phyloP scores from a whole-genome alignment of 1,140 invertebrate species.

The Centruroides sculpturatus region DNA sequence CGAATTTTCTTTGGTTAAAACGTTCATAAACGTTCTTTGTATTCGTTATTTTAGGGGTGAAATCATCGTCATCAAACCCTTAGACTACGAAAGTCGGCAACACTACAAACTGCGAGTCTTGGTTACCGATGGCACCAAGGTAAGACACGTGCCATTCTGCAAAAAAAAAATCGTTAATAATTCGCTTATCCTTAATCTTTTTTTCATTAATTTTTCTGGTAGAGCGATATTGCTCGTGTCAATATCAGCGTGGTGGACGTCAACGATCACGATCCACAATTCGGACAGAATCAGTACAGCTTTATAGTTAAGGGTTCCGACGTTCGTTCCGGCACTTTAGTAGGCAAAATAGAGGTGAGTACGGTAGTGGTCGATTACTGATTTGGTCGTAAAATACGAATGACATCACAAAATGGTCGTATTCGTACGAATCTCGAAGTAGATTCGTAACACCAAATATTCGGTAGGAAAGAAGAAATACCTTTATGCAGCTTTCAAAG shows the following conservation, averaged over 20 bases:
- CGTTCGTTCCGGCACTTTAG: constrained; percentile 22
- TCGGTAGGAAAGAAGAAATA: no score
- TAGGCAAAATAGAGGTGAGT: constrained; percentile 41
- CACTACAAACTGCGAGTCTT: constrained; percentile 59
- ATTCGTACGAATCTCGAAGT: constrained; percentile 31
- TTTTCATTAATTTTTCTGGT: constrained; percentile 4
- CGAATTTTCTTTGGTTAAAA: no score
- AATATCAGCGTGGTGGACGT: constrained; percentile 70
- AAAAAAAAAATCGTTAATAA: neutral
- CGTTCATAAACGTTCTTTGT: no score
- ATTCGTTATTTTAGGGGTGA: constrained; percentile 46
- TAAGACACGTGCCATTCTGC: constrained; percentile 23
- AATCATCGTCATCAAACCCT: constrained; percentile 50
- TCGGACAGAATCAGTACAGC: constrained; percentile 71
- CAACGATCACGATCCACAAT: constrained; percentile 77
- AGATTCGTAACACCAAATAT: neutral
- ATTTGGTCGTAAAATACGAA: no score
- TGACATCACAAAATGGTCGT: no score
- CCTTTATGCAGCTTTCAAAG: no score
- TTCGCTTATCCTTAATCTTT: neutral
- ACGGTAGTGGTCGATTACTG: constrained; percentile 39
- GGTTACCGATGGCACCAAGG: constrained; percentile 62
- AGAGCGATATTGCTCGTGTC: constrained; percentile 60
- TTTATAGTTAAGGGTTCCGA: constrained; percentile 44
- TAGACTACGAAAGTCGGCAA: constrained; percentile 61